Percentiles rank a stretch among this genome's conserved stretches.
Conservation (phyloP, 2,113 vertebrate species). For the Percina caprodes region DNA sequence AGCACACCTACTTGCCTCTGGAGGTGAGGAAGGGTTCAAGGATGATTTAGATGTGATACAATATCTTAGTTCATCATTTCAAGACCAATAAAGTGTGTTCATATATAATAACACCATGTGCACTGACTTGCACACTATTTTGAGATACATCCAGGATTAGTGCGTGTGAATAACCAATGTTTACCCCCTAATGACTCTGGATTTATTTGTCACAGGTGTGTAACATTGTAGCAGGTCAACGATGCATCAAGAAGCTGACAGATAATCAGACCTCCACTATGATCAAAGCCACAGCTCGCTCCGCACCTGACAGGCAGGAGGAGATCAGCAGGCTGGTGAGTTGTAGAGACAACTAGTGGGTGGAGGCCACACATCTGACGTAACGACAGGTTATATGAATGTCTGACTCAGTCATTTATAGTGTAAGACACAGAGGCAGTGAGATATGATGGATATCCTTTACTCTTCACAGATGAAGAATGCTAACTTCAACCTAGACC, state of each 20-base stretch:
- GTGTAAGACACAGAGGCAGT: not conserved
- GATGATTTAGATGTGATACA: not conserved
- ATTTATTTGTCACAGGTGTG: constrained; percentile 88
- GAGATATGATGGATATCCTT: constrained; percentile 1
- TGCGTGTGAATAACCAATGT: not conserved
- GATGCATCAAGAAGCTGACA: constrained; percentile 99
- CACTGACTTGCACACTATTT: not conserved
- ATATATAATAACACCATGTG: not conserved
- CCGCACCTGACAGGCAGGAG: constrained; percentile 96
- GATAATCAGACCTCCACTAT: constrained; percentile 99
- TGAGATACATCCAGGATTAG: not conserved
- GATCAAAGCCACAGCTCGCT: constrained; percentile 99
- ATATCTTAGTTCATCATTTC: not conserved
- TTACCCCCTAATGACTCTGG: not conserved
- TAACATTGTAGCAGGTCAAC: constrained; percentile 97
- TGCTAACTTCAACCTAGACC: constrained; percentile 98
- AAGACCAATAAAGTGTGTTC: not conserved
- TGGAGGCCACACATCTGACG: not conserved
- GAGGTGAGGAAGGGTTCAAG: constrained; percentile 87
- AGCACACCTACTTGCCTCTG: constrained; percentile 98
- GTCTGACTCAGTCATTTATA: not conserved
- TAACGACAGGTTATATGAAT: not conserved
- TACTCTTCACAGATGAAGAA: constrained; percentile 94
- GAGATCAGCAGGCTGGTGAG: constrained; percentile 98
- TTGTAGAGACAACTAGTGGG: constrained; percentile 43